A percentile compares a stretch with the other conserved stretches of the same genome.
phyloP scores from a whole-genome alignment of 2,888 invertebrate genomes.

The Drosophila yooni region DNA sequence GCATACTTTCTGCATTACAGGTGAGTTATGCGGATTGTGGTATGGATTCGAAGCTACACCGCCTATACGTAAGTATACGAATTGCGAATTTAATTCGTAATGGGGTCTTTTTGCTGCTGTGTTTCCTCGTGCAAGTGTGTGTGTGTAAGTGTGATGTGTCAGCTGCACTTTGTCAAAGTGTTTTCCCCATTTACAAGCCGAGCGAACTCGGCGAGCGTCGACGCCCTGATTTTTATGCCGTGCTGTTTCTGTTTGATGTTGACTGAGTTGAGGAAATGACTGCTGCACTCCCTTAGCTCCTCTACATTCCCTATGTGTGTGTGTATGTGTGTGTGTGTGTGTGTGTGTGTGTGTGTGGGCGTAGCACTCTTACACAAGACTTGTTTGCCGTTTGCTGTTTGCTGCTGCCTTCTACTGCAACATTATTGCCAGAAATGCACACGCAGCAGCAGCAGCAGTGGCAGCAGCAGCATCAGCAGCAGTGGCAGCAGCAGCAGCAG shows the following conservation, averaged over 20 bases:
- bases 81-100: not conserved
- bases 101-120: not conserved
- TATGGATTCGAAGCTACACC: no score
- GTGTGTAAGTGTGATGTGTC: slow-evolving; percentile 23
- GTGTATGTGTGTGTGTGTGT: not conserved
- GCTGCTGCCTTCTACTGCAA: slow-evolving; percentile 45
- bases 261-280: slow-evolving; percentile 38
- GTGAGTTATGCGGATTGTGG: no score
- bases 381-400: slow-evolving; percentile 54
- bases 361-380: slow-evolving; percentile 66
- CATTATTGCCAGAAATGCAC: slow-evolving; percentile 71
- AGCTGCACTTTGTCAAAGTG: slow-evolving; percentile 78
- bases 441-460: slow-evolving; percentile 52
- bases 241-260: slow-evolving; percentile 65
- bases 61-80: no score
- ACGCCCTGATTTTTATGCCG: slow-evolving; percentile 72
- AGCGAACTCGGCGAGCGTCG: slow-evolving; percentile 60
- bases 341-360: slow-evolving; percentile 27
- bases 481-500: slow-evolving; percentile 36
- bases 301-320: not conserved
- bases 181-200: slow-evolving; percentile 77
- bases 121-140: slow-evolving; percentile 2
- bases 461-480: not conserved
- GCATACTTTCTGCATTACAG: not conserved
- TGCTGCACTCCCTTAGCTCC: slow-evolving; percentile 22